Conservation (phyloP, 2,888 invertebrate species). For the Brachyptera putata region DNA sequence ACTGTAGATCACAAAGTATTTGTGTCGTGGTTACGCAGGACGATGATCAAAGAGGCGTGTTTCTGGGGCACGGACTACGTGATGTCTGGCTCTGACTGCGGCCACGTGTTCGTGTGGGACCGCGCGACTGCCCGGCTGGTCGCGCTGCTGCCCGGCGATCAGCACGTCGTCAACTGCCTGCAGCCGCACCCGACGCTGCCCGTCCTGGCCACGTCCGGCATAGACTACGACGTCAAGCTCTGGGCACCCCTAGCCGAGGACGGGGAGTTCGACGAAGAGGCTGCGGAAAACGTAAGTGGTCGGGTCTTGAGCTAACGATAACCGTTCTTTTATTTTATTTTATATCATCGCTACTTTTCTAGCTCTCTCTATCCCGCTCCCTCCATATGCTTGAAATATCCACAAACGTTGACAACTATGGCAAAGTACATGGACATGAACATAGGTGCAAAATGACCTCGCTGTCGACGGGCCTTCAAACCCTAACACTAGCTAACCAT, state of each 20-base stretch:
- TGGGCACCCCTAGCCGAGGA: constrained; percentile 69
- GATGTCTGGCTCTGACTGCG: constrained; percentile 86
- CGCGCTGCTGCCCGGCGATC: constrained; percentile 74
- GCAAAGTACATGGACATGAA: too few species aligned
- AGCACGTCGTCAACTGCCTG: constrained; percentile 78
- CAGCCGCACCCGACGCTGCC: constrained; percentile 78
- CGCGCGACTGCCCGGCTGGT: constrained; percentile 63
- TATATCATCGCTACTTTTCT: too few species aligned
- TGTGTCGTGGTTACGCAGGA: too few species aligned
- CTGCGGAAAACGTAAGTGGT: constrained; percentile 59
- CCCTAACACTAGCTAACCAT: too few species aligned
- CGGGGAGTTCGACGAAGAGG: constrained; percentile 55
- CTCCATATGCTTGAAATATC: too few species aligned
- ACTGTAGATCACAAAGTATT: too few species aligned
- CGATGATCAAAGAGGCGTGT: constrained; percentile 80
- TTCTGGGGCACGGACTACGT: constrained; percentile 80
- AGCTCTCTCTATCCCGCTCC: too few species aligned
- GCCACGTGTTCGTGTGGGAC: constrained; percentile 81
- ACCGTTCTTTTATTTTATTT: too few species aligned
- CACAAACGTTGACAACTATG: too few species aligned
- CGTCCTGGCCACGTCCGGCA: constrained; percentile 77
- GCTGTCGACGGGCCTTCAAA: too few species aligned
- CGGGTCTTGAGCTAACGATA: too few species aligned
- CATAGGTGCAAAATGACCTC: too few species aligned
- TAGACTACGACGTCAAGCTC: constrained; percentile 80